Evolutionary conservation across 2,797 vertebrate genomes (phyloP).

Genomic region (Cynodonichthys magdalenae): DNA sequence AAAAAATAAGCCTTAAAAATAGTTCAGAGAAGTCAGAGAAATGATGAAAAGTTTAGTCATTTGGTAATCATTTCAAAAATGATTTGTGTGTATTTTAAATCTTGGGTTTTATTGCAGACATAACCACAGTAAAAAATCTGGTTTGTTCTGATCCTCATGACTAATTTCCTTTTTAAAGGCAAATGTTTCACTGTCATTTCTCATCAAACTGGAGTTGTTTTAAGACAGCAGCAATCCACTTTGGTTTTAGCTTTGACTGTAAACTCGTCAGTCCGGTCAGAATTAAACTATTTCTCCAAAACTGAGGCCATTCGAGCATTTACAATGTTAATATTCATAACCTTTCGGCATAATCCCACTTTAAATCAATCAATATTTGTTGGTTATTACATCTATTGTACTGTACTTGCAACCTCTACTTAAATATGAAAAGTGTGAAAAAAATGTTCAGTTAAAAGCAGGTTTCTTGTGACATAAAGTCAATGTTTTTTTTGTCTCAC

Average conservation of each 20-base stretch:
- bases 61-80: too few species aligned
- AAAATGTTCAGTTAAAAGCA: background rate
- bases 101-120: background rate
- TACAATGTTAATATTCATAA: too few species aligned
- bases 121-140: background rate
- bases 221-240: too few species aligned
- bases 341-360: too few species aligned
- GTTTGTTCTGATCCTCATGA: background rate
- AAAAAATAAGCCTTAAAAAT: constrained; percentile 3
- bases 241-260: too few species aligned
- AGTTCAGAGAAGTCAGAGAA: constrained; percentile 12
- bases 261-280: too few species aligned
- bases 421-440: background rate
- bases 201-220: too few species aligned
- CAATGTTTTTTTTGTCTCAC: constrained; percentile 74
- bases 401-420: background rate
- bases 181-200: too few species aligned
- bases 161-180: too few species aligned
- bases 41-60: too few species aligned
- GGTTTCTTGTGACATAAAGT: background rate
- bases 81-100: background rate
- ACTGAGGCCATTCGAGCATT: too few species aligned
- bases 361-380: background rate
- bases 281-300: too few species aligned
- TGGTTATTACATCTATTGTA: background rate